Percentiles rank a stretch among this genome's conserved stretches.
Evolutionary conservation across 2,888 invertebrate genomes (phyloP).

Genomic region (Bombylius major): DNA sequence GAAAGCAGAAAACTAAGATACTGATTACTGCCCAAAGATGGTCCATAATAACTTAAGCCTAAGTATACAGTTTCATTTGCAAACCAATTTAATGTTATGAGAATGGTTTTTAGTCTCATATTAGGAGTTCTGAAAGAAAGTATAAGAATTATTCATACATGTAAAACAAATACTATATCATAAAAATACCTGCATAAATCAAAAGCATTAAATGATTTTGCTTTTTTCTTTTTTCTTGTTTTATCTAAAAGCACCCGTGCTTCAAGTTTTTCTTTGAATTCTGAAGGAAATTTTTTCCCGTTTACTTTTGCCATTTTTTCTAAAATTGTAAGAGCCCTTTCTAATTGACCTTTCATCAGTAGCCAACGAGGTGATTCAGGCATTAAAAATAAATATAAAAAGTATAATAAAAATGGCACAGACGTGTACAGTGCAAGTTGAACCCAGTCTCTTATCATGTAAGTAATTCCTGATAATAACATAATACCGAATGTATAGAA

Average conservation of each 20-base stretch:
- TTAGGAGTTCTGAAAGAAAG: slow-evolving; percentile 55
- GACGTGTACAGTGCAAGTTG: slow-evolving; percentile 68
- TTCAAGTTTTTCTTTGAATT: slow-evolving; percentile 58
- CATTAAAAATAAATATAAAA: slow-evolving; percentile 71
- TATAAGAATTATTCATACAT: neutral
- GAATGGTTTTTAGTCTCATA: slow-evolving; percentile 73
- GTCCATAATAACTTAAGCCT: slow-evolving; percentile 82
- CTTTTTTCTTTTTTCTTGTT: slow-evolving; percentile 43
- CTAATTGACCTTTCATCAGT: slow-evolving; percentile 65
- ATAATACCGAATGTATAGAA: slow-evolving; percentile 82
- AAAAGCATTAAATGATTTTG: slow-evolving; percentile 32
- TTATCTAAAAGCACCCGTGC: slow-evolving; percentile 55
- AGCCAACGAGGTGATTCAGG: slow-evolving; percentile 90
- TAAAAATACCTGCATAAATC: slow-evolving; percentile 29
- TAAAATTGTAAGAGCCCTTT: slow-evolving; percentile 68
- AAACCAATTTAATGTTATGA: slow-evolving; percentile 83
- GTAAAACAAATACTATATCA: neutral
- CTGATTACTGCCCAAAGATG: slow-evolving; percentile 74
- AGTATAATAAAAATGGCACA: slow-evolving; percentile 71
- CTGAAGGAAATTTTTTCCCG: slow-evolving; percentile 58
- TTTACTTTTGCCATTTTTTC: slow-evolving; percentile 68
- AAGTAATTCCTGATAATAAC: slow-evolving; percentile 71
- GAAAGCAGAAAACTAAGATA: slow-evolving; percentile 82
- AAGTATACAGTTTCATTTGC: slow-evolving; percentile 88
- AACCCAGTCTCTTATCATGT: slow-evolving; percentile 74